Conservation (phyloP, 2,888 invertebrate genomes). For the Dicyrtomina minuta region DNA sequence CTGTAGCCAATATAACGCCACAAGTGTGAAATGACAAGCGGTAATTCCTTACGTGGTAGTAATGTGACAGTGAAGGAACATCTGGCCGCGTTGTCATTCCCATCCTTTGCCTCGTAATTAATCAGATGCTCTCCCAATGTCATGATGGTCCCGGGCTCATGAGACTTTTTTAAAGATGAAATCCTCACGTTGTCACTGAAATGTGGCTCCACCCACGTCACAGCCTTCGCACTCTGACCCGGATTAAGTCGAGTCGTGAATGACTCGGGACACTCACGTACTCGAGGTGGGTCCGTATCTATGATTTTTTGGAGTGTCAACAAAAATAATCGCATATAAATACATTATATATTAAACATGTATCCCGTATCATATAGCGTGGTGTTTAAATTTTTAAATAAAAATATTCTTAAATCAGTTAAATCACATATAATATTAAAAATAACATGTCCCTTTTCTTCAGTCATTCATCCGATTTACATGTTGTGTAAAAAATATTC, state of each 20-base stretch:
- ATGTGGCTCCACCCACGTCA: conserved; percentile 60
- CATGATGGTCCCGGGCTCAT: conserved; percentile 59
- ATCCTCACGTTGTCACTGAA: conserved; percentile 61
- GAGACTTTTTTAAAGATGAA: conserved; percentile 51
- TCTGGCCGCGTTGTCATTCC: conserved; percentile 59
- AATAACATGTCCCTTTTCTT: too few species aligned
- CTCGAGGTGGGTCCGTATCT: conserved; percentile 60
- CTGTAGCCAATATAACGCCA: too few species aligned
- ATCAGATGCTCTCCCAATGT: conserved; percentile 59
- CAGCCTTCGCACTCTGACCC: conserved; percentile 56
- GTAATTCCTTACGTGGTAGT: conserved; percentile 43
- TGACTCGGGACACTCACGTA: conserved; percentile 59
- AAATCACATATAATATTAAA: too few species aligned
- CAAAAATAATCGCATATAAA: not conserved
- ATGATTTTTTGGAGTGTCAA: not conserved
- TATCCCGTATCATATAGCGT: not conserved
- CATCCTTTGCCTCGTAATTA: conserved; percentile 60
- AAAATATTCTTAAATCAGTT: too few species aligned
- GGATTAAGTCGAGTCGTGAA: conserved; percentile 56
- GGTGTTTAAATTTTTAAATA: not conserved
- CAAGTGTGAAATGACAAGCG: too few species aligned
- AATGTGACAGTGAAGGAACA: conserved; percentile 58
- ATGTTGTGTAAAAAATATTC: too few species aligned
- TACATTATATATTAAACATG: not conserved
- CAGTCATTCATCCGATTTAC: too few species aligned